phyloP scores from a whole-genome alignment of 2,888 invertebrate species.

The Drosophila ezoana region DNA sequence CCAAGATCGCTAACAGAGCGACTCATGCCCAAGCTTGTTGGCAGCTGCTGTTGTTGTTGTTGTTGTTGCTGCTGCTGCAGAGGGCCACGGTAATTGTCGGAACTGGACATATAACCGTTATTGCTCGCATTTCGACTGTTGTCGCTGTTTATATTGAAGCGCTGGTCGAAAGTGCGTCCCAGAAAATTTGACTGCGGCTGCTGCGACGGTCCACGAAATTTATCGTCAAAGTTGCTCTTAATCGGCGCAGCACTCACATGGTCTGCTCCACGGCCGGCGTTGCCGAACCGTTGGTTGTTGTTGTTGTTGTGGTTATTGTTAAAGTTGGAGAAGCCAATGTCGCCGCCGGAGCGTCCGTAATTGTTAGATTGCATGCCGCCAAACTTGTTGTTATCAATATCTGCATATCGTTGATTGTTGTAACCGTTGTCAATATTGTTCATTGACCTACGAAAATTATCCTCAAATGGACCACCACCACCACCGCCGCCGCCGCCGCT shows the following conservation, averaged over 20 bases:
- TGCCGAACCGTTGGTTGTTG: conserved; percentile 29
- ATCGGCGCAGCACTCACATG: conserved; percentile 8
- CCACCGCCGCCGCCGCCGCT: conserved; percentile 4
- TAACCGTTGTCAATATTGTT: conserved; percentile 20
- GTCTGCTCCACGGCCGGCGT: conserved; percentile 9
- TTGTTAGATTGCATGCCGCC: conserved; percentile 30
- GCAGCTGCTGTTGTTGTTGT: conserved; percentile 4
- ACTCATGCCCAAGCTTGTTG: conserved; percentile 12
- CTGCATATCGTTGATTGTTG: conserved; percentile 32
- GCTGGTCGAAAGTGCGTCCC: conserved; percentile 36
- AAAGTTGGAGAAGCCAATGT: conserved; percentile 16
- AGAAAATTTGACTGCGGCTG: conserved; percentile 10
- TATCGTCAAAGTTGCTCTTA: conserved; percentile 30
- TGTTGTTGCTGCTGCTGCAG: not conserved
- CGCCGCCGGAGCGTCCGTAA: conserved; percentile 13
- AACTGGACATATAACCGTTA: conserved; percentile 6
- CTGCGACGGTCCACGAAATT: conserved; percentile 24
- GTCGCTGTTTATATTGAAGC: conserved; percentile 21
- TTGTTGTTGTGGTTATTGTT: conserved; percentile 13
- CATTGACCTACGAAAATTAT: conserved; percentile 48
- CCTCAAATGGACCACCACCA: conserved; percentile 12
- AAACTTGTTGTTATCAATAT: conserved; percentile 40
- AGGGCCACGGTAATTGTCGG: conserved; percentile 10
- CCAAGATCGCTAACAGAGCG: conserved; percentile 35
- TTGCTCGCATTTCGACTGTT: conserved; percentile 7